Evolutionary conservation across 2,113 vertebrate genomes (phyloP).

Genomic region (Ciconia boyciana): DNA sequence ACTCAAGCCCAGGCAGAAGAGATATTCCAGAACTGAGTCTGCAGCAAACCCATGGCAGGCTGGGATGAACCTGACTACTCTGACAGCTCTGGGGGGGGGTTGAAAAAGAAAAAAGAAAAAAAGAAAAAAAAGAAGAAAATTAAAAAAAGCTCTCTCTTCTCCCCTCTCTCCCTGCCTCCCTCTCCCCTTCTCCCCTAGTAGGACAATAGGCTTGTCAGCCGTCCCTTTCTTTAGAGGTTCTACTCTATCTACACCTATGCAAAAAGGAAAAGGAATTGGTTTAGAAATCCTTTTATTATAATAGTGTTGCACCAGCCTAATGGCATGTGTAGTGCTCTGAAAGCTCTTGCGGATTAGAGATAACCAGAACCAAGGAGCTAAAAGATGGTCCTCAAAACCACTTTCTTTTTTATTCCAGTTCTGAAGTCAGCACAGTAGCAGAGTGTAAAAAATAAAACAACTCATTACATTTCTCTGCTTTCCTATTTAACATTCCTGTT

Average conservation of each 20-base stretch:
- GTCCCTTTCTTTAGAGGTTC: neutral
- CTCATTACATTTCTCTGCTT: neutral
- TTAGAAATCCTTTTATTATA: neutral
- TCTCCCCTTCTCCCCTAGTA: neutral
- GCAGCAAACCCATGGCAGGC: neutral
- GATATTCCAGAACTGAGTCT: neutral
- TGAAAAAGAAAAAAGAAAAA: no score
- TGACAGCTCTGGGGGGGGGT: no score
- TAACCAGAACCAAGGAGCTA: neutral
- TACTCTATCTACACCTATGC: neutral
- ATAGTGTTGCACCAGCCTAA: neutral
- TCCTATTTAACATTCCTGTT: neutral
- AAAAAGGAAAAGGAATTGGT: neutral
- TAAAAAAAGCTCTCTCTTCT: neutral
- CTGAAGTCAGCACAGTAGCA: neutral
- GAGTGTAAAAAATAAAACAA: neutral
- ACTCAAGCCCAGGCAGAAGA: neutral
- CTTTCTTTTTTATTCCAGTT: neutral
- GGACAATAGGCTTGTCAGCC: neutral
- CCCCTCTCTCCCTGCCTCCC: fast-evolving
- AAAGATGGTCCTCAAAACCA: neutral
- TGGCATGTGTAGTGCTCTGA: neutral
- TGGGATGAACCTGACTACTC: neutral
- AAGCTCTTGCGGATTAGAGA: neutral
- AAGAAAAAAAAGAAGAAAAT: no score